These are phyloP conservation scores for Synanthedon vespiformis DNA, from an alignment of 2,888 invertebrate species.

Conservation along the genomic window DNA sequence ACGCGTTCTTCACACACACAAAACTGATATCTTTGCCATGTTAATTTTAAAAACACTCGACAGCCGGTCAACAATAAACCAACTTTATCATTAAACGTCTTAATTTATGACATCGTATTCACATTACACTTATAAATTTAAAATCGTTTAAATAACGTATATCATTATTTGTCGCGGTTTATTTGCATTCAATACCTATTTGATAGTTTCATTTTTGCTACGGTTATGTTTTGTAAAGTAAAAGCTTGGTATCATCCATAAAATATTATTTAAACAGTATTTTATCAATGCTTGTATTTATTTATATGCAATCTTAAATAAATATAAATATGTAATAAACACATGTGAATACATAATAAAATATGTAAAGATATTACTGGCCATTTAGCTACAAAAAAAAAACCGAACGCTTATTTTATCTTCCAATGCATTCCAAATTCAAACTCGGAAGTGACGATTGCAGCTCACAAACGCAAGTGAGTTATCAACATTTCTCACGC, in stretches of 20 bases:
- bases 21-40: slow-evolving; percentile 39
- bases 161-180: no score
- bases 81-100: no score
- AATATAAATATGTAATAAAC: background rate
- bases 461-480: slow-evolving; percentile 56
- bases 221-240: no score
- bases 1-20: slow-evolving; percentile 32
- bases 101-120: background rate
- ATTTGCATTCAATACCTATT: no score
- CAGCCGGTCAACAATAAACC: no score
- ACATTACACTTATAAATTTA: background rate
- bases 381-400: no score
- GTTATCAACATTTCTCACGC: slow-evolving; percentile 70
- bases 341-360: background rate
- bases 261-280: no score
- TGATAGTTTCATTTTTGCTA: no score
- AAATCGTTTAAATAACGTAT: background rate
- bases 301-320: no score
- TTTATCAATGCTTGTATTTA: no score
- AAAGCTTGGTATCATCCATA: no score
- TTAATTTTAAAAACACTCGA: slow-evolving; percentile 16
- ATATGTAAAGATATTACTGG: background rate
- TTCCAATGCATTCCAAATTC: slow-evolving; percentile 6
- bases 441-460: slow-evolving; percentile 62
- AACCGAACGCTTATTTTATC: no score